These are phyloP conservation scores for Origma solitaria DNA, from an alignment of 2,113 vertebrate species.

Conservation along the genomic window DNA sequence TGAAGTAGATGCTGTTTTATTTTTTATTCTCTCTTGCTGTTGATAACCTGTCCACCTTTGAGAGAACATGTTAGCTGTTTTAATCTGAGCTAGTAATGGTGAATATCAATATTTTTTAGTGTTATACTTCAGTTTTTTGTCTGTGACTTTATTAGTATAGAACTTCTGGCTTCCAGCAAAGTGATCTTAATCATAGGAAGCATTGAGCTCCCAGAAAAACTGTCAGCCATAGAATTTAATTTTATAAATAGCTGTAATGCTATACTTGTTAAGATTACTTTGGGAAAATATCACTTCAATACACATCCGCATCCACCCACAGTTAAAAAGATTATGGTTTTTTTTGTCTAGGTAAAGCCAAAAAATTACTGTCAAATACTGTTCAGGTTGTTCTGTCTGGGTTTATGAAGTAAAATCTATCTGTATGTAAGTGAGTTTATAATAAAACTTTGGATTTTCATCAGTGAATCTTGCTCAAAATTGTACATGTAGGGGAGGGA, in stretches of 20 bases:
- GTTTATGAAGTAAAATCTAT: not conserved
- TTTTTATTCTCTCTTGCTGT: not conserved
- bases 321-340: not conserved
- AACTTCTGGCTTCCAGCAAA: not conserved
- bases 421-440: not conserved
- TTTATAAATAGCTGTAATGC: slow-evolving; percentile 7
- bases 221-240: not conserved
- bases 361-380: not conserved
- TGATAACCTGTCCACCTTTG: not conserved
- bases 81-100: not conserved
- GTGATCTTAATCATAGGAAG: not conserved
- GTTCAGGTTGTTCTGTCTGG: not conserved
- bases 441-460: not conserved
- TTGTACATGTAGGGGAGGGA: not conserved
- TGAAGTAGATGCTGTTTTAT: not conserved
- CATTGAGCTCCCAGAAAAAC: not conserved
- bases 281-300: not conserved
- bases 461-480: not conserved
- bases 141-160: not conserved
- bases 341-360: not conserved
- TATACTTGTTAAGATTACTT: not conserved
- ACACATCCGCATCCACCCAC: not conserved
- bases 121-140: not conserved
- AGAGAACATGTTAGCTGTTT: not conserved
- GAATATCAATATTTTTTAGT: not conserved